A percentile compares a stretch with the other conserved stretches of the same genome.
phyloP scores from a whole-genome alignment of 1,140 invertebrate genomes.

The Zaprionus davidi region DNA sequence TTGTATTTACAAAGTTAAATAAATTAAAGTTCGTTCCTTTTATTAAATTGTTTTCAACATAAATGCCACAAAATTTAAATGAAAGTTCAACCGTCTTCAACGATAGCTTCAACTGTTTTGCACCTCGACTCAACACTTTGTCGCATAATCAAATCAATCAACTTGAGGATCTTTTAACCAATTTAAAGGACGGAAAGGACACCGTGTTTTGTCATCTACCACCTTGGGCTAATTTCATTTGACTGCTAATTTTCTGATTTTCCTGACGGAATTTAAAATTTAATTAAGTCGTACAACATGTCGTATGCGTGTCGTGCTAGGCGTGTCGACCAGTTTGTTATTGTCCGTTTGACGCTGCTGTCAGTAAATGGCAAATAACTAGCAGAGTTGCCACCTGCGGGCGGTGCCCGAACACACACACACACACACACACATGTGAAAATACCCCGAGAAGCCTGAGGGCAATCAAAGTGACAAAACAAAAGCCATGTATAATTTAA shows the following conservation, averaged over 20 bases:
- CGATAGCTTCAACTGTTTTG: background rate
- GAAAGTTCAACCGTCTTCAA: background rate
- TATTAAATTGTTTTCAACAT: background rate
- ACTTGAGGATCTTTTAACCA: constrained; percentile 1
- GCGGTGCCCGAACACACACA: background rate
- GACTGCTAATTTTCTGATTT: constrained; percentile 5
- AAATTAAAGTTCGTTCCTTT: background rate
- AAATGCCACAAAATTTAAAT: background rate
- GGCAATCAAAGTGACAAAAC: constrained; percentile 32
- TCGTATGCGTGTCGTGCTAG: constrained; percentile 36
- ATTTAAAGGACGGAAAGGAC: constrained; percentile 35
- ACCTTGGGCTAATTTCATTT: constrained; percentile 50
- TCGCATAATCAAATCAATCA: constrained; percentile 35
- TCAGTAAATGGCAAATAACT: constrained; percentile 55
- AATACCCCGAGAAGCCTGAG: background rate
- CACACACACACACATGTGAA: constrained; percentile 2
- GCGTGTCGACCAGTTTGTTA: constrained; percentile 16
- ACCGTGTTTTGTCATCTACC: constrained; percentile 21
- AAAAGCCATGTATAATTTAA: constrained; percentile 48
- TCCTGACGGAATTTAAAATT: constrained; percentile 31
- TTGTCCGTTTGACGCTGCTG: constrained; percentile 43
- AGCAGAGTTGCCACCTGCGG: constrained; percentile 29
- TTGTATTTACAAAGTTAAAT: background rate
- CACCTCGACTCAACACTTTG: constrained; percentile 1
- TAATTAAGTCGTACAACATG: constrained; percentile 57